A percentile compares a stretch with the other conserved stretches of the same genome.
Evolutionary conservation across 2,113 vertebrate genomes (phyloP).

Genomic region (Albula glossodonta): DNA sequence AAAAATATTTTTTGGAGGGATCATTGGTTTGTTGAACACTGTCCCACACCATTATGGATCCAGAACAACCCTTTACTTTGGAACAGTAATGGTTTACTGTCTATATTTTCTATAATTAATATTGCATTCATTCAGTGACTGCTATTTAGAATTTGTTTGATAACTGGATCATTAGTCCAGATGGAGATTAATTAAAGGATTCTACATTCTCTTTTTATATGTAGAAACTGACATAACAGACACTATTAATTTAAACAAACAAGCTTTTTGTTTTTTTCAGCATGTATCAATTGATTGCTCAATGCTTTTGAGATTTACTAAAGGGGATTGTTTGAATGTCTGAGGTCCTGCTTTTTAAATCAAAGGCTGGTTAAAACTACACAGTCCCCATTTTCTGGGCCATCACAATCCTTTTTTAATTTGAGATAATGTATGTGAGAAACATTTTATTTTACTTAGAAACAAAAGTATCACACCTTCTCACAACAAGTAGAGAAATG

Average conservation of each 20-base stretch:
- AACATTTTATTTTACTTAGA: background rate
- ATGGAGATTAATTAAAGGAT: background rate
- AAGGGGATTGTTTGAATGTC: background rate
- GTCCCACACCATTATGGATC: too few relatives aligned
- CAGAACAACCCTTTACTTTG: too few relatives aligned
- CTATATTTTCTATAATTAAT: too few relatives aligned
- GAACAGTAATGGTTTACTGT: too few relatives aligned
- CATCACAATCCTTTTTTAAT: too few relatives aligned
- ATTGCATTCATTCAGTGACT: too few relatives aligned
- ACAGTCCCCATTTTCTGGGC: background rate
- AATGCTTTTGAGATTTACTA: background rate
- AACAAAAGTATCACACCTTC: background rate
- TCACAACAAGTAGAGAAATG: background rate
- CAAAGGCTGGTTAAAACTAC: background rate
- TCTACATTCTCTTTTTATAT: background rate
- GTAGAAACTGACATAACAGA: background rate
- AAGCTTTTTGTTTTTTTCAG: background rate
- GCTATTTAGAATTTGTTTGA: too few relatives aligned
- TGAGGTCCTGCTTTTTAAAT: background rate
- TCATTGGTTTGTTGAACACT: too few relatives aligned
- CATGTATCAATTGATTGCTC: background rate
- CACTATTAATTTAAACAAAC: too few relatives aligned
- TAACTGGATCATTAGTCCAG: too few relatives aligned
- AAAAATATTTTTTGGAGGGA: too few relatives aligned
- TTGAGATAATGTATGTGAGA: too few relatives aligned